phyloP scores from a whole-genome alignment of 2,888 invertebrate genomes.

The Hermodice carunculata region DNA sequence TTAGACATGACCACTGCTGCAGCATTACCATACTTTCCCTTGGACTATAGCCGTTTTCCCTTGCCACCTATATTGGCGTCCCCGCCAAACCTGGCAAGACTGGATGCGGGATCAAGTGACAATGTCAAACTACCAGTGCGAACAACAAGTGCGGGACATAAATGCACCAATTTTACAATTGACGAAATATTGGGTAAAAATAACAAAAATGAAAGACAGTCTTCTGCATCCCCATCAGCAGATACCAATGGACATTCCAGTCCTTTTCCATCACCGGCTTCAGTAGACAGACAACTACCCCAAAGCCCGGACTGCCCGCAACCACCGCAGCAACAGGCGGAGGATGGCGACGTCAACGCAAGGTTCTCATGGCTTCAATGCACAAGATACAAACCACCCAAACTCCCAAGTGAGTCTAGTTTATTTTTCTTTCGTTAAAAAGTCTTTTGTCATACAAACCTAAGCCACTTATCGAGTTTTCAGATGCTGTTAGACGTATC shows the following conservation, averaged over 20 bases:
- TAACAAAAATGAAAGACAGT: neutral
- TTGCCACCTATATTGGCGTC: too few species aligned
- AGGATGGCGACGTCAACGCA: constrained; percentile 15
- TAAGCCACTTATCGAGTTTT: too few species aligned
- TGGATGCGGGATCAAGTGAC: too few species aligned
- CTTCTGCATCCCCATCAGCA: neutral
- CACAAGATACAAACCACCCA: constrained; percentile 66
- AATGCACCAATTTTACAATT: constrained; percentile 18
- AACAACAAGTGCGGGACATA: neutral
- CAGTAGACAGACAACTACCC: neutral
- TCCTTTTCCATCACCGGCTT: neutral
- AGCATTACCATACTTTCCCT: too few species aligned
- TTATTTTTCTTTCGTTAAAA: neutral
- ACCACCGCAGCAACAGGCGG: neutral
- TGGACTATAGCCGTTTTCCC: too few species aligned
- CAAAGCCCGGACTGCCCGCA: neutral
- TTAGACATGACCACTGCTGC: too few species aligned
- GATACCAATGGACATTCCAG: neutral
- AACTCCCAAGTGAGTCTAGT: constrained; percentile 65
- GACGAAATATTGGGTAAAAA: constrained; percentile 20
- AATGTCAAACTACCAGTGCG: too few species aligned
- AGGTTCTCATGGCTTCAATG: constrained; percentile 62
- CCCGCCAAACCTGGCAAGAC: too few species aligned
- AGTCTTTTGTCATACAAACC: neutral
- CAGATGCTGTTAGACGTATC: too few species aligned